Evolutionary conservation across 2,888 invertebrate genomes (phyloP).

Genomic region (Periphyllus acericola): DNA sequence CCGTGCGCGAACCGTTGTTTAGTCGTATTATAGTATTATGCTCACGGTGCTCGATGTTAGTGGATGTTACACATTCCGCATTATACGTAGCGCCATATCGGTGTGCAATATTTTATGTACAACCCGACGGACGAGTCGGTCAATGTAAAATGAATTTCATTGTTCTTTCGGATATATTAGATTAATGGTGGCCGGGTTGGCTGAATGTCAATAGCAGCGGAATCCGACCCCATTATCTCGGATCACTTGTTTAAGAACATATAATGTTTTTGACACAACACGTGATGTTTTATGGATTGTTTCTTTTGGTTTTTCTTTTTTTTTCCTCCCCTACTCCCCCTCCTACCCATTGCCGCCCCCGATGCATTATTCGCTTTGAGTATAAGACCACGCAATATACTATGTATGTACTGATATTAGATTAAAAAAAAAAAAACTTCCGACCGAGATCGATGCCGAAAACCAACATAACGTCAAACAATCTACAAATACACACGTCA

Average conservation of each 20-base stretch:
- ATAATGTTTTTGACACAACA: conserved; percentile 44
- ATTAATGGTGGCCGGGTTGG: conserved; percentile 18
- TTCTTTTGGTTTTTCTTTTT: not conserved
- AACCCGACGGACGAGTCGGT: not conserved
- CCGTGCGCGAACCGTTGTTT: no score
- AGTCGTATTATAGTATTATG: no score
- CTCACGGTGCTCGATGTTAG: no score
- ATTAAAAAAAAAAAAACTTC: not conserved
- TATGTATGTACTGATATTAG: not conserved
- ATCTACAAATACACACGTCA: not conserved
- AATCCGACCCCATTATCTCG: conserved; percentile 20
- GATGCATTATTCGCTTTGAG: not conserved
- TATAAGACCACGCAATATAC: not conserved
- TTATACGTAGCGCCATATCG: no score
- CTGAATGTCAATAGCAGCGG: conserved; percentile 14
- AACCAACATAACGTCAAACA: not conserved
- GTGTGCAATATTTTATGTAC: no score
- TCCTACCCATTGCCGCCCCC: not conserved
- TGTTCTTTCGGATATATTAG: conserved; percentile 31
- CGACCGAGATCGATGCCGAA: not conserved
- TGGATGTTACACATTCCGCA: no score
- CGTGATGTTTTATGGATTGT: conserved; percentile 16
- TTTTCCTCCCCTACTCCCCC: no score
- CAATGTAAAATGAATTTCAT: not conserved
- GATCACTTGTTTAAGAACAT: conserved; percentile 29